Conservation (phyloP, 2,113 vertebrate genomes). For the Salvator merianae region DNA sequence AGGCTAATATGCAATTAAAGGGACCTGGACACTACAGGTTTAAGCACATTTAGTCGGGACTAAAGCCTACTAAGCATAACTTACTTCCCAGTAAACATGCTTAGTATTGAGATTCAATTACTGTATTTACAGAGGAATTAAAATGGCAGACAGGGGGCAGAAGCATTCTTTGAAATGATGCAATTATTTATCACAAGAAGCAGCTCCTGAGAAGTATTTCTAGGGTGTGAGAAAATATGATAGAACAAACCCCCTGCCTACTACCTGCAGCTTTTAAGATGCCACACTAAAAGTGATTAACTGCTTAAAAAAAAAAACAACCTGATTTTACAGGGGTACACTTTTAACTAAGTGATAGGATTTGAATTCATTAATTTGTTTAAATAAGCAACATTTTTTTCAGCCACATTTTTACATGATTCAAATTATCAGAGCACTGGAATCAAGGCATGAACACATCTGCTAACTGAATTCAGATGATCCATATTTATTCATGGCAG, state of each 20-base stretch:
- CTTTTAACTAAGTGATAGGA: background rate
- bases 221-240: background rate
- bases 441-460: background rate
- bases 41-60: background rate
- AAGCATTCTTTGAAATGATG: background rate
- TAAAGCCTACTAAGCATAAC: background rate
- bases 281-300: background rate
- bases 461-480: background rate
- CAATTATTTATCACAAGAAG: background rate
- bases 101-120: background rate
- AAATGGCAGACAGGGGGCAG: background rate
- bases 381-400: background rate
- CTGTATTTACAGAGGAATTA: background rate
- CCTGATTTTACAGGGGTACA: background rate
- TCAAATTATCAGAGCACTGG: background rate
- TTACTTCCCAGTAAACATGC: background rate
- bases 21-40: background rate
- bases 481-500: background rate
- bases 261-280: background rate
- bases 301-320: background rate
- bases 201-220: background rate
- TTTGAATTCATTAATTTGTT: background rate
- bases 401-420: background rate
- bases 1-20: background rate
- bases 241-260: background rate